These are phyloP conservation scores for Myrmecophaga tridactyla DNA, from an alignment of 2,113 vertebrate genomes.

Conservation along the genomic window DNA sequence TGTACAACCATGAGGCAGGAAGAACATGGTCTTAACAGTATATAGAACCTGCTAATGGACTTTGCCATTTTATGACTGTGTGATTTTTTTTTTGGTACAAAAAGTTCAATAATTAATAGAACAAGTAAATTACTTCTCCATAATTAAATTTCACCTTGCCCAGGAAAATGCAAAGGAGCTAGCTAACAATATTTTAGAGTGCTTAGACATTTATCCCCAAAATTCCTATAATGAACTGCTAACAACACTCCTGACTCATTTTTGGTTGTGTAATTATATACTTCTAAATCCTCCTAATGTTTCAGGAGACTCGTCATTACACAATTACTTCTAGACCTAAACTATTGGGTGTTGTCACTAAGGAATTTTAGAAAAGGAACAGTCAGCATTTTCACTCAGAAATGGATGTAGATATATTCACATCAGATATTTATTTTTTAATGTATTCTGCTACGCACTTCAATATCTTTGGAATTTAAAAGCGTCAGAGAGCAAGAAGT, in stretches of 20 bases:
- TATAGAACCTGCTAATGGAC: neutral
- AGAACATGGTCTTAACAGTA: neutral
- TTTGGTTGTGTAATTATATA: neutral
- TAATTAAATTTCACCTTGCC: neutral
- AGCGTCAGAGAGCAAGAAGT: neutral
- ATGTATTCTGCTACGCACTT: neutral
- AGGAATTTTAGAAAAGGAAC: neutral
- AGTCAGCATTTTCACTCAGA: neutral
- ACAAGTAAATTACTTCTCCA: neutral
- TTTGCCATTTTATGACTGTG: neutral
- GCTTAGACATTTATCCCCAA: neutral
- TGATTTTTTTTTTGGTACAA: neutral
- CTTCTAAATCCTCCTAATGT: neutral
- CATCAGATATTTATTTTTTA: neutral
- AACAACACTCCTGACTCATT: neutral
- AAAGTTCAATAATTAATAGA: neutral
- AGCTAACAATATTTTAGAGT: neutral
- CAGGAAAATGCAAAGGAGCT: slow-evolving; percentile 26
- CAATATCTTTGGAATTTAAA: slow-evolving; percentile 26
- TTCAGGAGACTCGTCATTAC: neutral
- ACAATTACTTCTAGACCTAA: neutral
- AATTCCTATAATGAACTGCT: neutral
- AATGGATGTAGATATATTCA: neutral
- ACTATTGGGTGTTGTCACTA: neutral
- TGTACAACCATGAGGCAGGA: neutral